phyloP scores from a whole-genome alignment of 2,797 vertebrate genomes.

The Macropodus opercularis region DNA sequence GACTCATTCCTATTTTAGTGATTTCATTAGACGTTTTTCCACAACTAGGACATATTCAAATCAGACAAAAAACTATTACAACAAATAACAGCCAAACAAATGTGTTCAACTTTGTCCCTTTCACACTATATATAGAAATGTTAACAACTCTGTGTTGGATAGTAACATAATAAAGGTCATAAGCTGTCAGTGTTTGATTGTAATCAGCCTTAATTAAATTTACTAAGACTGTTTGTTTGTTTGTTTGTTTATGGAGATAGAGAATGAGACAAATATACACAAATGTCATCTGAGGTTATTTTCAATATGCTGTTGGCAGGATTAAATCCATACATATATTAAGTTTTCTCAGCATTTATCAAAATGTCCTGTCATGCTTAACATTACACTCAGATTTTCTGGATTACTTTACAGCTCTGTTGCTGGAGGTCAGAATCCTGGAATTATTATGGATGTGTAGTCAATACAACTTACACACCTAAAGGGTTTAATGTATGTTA shows the following conservation, averaged over 20 bases:
- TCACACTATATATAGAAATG: slow-evolving; percentile 24
- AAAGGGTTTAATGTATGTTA: slow-evolving; percentile 20
- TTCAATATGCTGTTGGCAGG: neutral
- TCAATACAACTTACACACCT: slow-evolving; percentile 8
- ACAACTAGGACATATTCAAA: slow-evolving; percentile 10
- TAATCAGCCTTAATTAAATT: slow-evolving; percentile 69
- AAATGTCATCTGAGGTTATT: slow-evolving; percentile 6
- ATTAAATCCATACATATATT: neutral
- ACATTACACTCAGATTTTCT: neutral
- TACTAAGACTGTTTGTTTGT: slow-evolving; percentile 57
- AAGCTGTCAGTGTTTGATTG: slow-evolving; percentile 55
- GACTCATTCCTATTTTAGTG: slow-evolving; percentile 25
- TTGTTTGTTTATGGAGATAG: slow-evolving; percentile 50
- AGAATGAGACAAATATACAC: slow-evolving; percentile 16
- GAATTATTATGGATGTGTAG: neutral
- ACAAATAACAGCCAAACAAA: slow-evolving; percentile 6
- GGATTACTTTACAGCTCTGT: neutral
- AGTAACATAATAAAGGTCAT: slow-evolving; percentile 60
- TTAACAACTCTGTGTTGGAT: slow-evolving; percentile 53
- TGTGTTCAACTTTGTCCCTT: slow-evolving; percentile 9
- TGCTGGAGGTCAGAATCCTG: neutral
- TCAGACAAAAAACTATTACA: slow-evolving; percentile 11
- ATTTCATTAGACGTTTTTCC: slow-evolving; percentile 22
- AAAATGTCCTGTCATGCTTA: neutral
- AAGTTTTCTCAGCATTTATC: slow-evolving; percentile 4